phyloP scores from a whole-genome alignment of 1,140 invertebrate genomes.

The Listronotus oregonensis region DNA sequence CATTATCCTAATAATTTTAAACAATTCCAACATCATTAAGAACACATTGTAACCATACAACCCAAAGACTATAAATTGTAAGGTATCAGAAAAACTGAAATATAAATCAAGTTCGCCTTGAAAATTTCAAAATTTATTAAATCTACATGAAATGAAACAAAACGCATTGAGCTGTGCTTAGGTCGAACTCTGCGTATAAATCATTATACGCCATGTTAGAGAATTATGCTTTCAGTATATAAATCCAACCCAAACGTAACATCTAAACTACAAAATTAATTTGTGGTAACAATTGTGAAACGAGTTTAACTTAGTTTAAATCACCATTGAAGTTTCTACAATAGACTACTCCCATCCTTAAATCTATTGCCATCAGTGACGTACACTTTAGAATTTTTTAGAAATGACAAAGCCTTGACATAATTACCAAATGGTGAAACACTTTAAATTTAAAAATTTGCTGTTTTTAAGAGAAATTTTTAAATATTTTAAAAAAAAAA shows the following conservation, averaged over 20 bases:
- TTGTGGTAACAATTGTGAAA: constrained; percentile 29
- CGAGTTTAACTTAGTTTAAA: constrained; percentile 27
- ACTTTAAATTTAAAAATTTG: too few species aligned
- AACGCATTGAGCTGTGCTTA: constrained; percentile 1
- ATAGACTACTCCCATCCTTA: not conserved
- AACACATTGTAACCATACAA: not conserved
- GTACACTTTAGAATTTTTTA: not conserved
- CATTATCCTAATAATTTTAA: too few species aligned
- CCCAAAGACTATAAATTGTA: not conserved
- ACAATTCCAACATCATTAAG: too few species aligned
- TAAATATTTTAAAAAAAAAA: too few species aligned
- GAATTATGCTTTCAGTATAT: constrained; percentile 25
- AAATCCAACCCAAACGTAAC: constrained; percentile 27
- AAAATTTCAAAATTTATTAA: constrained; percentile 14
- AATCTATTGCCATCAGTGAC: not conserved
- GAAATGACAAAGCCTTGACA: too few species aligned
- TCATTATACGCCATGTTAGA: constrained; percentile 22
- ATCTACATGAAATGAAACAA: constrained; percentile 22
- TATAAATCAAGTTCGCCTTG: not conserved
- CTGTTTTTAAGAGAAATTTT: too few species aligned
- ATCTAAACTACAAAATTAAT: constrained; percentile 33
- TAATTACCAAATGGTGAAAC: too few species aligned
- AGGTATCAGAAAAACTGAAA: not conserved
- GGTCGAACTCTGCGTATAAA: constrained; percentile 23
- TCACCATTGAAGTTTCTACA: constrained; percentile 27